Evolutionary conservation across 2,797 vertebrate species (phyloP).

Genomic region (Rhadinocentrus ornatus): DNA sequence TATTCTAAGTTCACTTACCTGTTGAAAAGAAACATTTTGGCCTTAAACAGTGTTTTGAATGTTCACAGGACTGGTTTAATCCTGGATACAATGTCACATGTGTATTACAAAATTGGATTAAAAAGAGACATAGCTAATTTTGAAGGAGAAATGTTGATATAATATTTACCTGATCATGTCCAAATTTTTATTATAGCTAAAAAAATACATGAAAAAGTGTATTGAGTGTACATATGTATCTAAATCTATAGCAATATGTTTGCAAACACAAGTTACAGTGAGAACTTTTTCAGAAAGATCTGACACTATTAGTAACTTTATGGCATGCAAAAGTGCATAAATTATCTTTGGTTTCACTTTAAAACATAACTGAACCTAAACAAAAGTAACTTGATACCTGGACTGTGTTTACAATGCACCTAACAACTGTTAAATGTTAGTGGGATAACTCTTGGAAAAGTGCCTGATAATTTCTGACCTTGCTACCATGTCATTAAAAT

Average conservation of each 20-base stretch:
- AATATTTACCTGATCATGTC: background rate
- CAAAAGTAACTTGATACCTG: background rate
- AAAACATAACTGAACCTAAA: background rate
- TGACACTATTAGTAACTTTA: background rate
- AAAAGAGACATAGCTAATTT: background rate
- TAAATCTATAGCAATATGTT: conserved; percentile 3
- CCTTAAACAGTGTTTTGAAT: conserved; percentile 18
- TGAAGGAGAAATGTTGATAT: background rate
- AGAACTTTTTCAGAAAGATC: background rate
- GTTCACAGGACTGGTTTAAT: conserved; percentile 21
- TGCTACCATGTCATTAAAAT: background rate
- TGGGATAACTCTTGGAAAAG: conserved; percentile 1
- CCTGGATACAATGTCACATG: conserved; percentile 21
- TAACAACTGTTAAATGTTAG: background rate
- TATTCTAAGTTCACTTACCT: conserved; percentile 34
- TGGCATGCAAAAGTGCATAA: background rate
- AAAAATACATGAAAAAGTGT: background rate
- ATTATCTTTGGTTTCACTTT: background rate
- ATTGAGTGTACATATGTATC: background rate
- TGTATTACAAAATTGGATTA: conserved; percentile 31
- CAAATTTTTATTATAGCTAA: background rate
- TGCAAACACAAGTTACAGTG: background rate
- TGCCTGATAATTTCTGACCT: background rate
- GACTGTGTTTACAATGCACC: background rate
- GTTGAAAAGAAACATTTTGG: conserved; percentile 42